phyloP scores from a whole-genome alignment of 2,888 invertebrate species.

The Chorisops tibialis region DNA sequence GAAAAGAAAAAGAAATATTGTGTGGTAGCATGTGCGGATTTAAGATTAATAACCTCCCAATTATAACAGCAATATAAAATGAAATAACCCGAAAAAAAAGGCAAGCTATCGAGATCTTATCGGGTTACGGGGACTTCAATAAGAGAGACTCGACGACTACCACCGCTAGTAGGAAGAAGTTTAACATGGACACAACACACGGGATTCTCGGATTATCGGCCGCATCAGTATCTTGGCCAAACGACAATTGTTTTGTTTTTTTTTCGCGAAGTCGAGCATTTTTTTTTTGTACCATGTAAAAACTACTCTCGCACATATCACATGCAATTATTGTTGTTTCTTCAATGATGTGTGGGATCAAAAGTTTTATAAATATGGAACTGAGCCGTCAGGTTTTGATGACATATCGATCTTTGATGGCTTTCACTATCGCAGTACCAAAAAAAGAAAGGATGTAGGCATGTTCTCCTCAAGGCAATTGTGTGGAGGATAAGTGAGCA shows the following conservation, averaged over 20 bases:
- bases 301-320: too few relatives aligned
- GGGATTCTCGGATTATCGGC: neutral
- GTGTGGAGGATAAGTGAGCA: too few relatives aligned
- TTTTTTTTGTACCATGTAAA: too few relatives aligned
- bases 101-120: neutral
- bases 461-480: too few relatives aligned
- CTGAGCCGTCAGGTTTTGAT: neutral
- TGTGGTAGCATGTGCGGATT: neutral
- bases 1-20: neutral
- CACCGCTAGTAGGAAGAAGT: too few relatives aligned
- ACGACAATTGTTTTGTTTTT: neutral
- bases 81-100: neutral
- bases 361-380: slow-evolving; percentile 5
- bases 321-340: neutral
- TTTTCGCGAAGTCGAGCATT: too few relatives aligned
- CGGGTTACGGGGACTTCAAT: neutral
- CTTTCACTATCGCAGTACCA: too few relatives aligned
- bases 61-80: neutral
- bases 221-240: neutral
- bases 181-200: neutral
- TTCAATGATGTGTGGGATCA: neutral
- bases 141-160: too few relatives aligned
- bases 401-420: neutral
- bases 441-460: too few relatives aligned
- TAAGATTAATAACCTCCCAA: slow-evolving; percentile 11